A percentile compares a stretch with the other conserved stretches of the same genome.
phyloP scores from a whole-genome alignment of 2,113 vertebrate species.

The Epinephelus cyanopodus region DNA sequence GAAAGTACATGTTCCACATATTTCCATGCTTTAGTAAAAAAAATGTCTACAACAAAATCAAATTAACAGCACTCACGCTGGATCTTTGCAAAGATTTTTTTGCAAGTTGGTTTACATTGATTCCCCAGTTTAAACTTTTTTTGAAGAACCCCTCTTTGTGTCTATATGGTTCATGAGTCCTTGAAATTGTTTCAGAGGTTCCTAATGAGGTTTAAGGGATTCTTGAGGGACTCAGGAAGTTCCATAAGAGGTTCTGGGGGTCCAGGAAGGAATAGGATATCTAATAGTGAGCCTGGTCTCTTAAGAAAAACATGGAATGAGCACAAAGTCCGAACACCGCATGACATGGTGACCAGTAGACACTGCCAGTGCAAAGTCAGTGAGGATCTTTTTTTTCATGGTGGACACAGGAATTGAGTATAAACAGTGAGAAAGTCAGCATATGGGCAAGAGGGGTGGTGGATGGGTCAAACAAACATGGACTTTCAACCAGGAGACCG shows the following conservation, averaged over 20 bases:
- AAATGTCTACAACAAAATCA: not conserved
- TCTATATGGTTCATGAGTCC: not conserved
- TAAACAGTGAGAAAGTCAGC: too few species aligned
- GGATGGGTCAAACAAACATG: too few species aligned
- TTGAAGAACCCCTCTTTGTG: not conserved
- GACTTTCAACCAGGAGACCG: too few species aligned
- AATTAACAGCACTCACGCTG: not conserved
- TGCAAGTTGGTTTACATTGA: not conserved
- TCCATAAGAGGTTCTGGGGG: not conserved
- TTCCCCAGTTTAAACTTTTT: not conserved
- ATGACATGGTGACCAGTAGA: too few species aligned
- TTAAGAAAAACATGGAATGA: too few species aligned
- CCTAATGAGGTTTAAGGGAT: conserved; percentile 14
- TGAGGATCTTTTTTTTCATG: too few species aligned
- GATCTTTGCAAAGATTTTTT: not conserved
- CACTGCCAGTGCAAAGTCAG: too few species aligned
- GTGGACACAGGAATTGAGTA: too few species aligned
- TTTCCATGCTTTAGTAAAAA: not conserved
- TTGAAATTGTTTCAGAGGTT: not conserved
- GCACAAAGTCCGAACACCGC: too few species aligned
- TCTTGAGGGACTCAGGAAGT: not conserved
- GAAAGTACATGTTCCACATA: not conserved
- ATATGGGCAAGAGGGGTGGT: too few species aligned
- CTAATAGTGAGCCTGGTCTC: too few species aligned
- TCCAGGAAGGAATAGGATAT: not conserved